Evolutionary conservation across 2,888 invertebrate genomes (phyloP).

Genomic region (Sinelater perroti): DNA sequence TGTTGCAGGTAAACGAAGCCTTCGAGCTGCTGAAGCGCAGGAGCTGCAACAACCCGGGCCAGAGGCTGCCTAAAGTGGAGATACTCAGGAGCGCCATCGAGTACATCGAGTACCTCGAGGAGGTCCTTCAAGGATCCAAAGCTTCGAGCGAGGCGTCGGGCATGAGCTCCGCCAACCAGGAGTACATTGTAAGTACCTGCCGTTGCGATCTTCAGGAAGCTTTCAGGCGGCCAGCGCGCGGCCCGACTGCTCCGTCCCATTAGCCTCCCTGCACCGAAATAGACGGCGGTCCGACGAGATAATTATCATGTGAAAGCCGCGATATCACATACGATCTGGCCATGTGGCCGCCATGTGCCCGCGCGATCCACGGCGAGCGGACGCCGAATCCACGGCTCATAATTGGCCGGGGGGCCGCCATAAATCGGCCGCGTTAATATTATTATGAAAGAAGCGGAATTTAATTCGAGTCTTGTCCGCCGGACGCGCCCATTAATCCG

Average conservation of each 20-base stretch:
- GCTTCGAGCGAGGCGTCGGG: constrained; percentile 42
- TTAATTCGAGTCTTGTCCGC: constrained; percentile 44
- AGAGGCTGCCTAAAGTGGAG: constrained; percentile 96
- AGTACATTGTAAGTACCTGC: constrained; percentile 44
- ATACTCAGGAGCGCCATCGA: constrained; percentile 97
- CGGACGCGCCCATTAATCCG: constrained; percentile 42
- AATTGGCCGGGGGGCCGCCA: constrained; percentile 15
- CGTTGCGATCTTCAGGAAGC: too few species aligned
- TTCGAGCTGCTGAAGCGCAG: constrained; percentile 93
- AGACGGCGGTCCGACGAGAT: constrained; percentile 29
- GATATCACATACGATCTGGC: constrained; percentile 33
- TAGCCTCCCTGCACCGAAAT: constrained; percentile 25
- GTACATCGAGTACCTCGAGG: constrained; percentile 92
- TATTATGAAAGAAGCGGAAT: constrained; percentile 45
- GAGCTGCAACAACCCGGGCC: constrained; percentile 95
- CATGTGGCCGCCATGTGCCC: constrained; percentile 30
- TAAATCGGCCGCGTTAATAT: constrained; percentile 43
- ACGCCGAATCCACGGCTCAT: constrained; percentile 18
- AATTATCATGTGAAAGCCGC: constrained; percentile 29
- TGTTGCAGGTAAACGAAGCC: constrained; percentile 91
- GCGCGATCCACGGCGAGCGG: too few species aligned
- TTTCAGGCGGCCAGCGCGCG: too few species aligned
- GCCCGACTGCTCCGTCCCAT: constrained; percentile 26
- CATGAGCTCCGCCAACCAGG: constrained; percentile 34
- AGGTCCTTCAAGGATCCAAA: constrained; percentile 75